phyloP scores from a whole-genome alignment of 2,888 invertebrate genomes.

The Argyresthia albistria region DNA sequence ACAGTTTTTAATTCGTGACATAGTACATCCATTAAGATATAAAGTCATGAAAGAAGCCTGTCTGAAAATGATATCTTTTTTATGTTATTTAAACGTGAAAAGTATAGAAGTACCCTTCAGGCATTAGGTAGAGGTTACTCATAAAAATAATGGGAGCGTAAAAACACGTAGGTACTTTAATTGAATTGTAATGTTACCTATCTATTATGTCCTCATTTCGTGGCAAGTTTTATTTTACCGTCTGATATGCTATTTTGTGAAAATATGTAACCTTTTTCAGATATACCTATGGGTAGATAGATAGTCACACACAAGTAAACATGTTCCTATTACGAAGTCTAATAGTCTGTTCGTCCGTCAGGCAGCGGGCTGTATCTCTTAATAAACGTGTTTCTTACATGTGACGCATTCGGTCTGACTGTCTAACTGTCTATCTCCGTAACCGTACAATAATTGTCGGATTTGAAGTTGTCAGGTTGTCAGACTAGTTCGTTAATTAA shows the following conservation, averaged over 20 bases:
- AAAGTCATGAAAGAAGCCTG: conserved; percentile 33
- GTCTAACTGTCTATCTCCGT: no score
- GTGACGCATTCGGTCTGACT: no score
- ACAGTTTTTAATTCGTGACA: conserved; percentile 27
- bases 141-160: conserved; percentile 41
- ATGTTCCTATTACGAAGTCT: no score
- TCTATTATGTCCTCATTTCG: not conserved
- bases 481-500: no score
- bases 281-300: not conserved
- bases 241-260: not conserved
- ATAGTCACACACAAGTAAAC: no score
- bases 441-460: no score
- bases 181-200: no score
- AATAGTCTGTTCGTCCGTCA: no score
- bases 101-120: conserved; percentile 14
- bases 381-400: no score
- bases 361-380: no score
- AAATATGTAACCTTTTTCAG: not conserved
- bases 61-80: conserved; percentile 24
- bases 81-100: conserved; percentile 30
- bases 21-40: conserved; percentile 44
- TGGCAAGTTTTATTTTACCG: not conserved
- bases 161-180: no score
- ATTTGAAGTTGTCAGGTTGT: no score
- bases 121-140: conserved; percentile 18